Conservation (phyloP, 2,113 vertebrate genomes). For the Lynx canadensis region DNA sequence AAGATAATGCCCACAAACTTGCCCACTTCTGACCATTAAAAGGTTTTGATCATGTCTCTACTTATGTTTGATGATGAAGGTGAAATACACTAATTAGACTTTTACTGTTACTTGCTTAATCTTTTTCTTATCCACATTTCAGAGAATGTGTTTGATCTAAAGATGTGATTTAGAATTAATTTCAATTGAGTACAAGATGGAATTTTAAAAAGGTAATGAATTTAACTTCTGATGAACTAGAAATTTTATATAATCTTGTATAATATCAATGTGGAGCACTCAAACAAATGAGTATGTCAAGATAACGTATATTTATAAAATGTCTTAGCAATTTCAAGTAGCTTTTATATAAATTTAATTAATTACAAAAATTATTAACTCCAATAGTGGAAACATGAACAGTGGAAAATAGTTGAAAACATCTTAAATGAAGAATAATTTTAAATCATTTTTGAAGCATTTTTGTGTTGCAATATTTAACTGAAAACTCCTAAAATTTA, state of each 20-base stretch:
- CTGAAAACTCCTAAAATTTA: not conserved
- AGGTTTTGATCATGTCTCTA: conserved; percentile 23
- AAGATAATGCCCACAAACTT: conserved; percentile 60
- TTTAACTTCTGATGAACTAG: not conserved
- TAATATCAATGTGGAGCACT: not conserved
- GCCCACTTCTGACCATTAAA: conserved; percentile 40
- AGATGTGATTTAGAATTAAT: conserved; percentile 50
- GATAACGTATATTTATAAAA: not conserved
- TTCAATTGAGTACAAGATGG: conserved; percentile 32
- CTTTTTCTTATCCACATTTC: conserved; percentile 19
- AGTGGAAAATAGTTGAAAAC: not conserved
- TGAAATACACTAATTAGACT: conserved; percentile 1
- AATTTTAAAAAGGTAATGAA: conserved; percentile 42
- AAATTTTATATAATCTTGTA: not conserved
- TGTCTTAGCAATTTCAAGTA: not conserved
- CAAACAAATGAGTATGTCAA: not conserved
- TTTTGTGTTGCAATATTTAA: not conserved
- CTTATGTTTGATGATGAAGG: not conserved
- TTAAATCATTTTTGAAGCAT: not conserved
- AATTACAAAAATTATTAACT: not conserved
- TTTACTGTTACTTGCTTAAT: conserved; percentile 56
- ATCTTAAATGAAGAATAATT: not conserved
- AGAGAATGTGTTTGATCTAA: conserved; percentile 32
- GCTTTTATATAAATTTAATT: not conserved
- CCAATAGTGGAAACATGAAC: not conserved